Evolutionary conservation across 2,797 vertebrate genomes (phyloP).

Genomic region (Prionace glauca): DNA sequence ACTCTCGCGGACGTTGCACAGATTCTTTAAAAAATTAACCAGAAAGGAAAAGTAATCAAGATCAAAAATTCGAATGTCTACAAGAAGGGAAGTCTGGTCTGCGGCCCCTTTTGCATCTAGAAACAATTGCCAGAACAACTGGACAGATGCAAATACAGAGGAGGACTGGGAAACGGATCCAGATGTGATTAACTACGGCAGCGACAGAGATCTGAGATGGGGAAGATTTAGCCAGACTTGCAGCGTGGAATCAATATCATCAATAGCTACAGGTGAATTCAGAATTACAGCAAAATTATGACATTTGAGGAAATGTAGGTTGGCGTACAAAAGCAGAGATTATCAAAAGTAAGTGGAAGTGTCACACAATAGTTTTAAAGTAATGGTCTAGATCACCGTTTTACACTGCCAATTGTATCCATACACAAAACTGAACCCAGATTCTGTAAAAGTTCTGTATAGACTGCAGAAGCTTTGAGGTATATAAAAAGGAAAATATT

Average conservation of each 20-base stretch:
- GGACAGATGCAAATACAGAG: too few species aligned
- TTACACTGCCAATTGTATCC: not conserved
- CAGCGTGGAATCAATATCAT: slow-evolving; percentile 31
- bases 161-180: slow-evolving; percentile 33
- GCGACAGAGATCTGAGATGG: slow-evolving; percentile 33
- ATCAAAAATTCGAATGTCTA: not conserved
- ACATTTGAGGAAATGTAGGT: not conserved
- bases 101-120: not conserved
- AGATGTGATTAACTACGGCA: slow-evolving; percentile 9
- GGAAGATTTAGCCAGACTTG: slow-evolving; percentile 24
- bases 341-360: not conserved
- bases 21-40: not conserved
- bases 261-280: slow-evolving; percentile 31
- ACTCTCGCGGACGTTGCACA: not conserved
- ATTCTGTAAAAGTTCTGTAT: too few species aligned
- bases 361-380: not conserved
- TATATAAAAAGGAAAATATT: too few species aligned
- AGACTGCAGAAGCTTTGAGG: too few species aligned
- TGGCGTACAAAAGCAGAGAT: not conserved
- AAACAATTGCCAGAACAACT: not conserved
- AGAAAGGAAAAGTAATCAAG: not conserved
- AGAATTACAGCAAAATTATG: not conserved
- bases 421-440: too few species aligned
- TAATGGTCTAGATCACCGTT: not conserved
- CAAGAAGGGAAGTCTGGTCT: not conserved